Evolutionary conservation across 2,888 invertebrate genomes (phyloP).

Genomic region (Zelleria hepariella): DNA sequence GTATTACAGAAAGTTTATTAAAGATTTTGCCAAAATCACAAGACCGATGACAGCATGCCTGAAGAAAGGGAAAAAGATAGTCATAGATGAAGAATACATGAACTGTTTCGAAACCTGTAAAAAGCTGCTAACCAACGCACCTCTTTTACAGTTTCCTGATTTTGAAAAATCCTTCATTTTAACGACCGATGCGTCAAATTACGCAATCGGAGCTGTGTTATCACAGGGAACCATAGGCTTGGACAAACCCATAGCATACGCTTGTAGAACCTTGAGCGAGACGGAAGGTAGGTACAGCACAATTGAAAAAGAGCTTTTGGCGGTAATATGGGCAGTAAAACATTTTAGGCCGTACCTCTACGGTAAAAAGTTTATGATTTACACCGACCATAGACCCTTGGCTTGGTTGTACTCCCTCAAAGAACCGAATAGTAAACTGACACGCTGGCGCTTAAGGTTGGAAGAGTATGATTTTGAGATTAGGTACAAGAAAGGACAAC

Average conservation of each 20-base stretch:
- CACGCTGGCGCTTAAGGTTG: constrained; percentile 10
- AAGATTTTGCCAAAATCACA: constrained; percentile 19
- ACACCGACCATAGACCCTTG: constrained; percentile 10
- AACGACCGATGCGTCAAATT: constrained; percentile 3
- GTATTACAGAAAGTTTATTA: too few relatives aligned
- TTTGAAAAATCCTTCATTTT: constrained; percentile 17
- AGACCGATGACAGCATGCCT: constrained; percentile 21
- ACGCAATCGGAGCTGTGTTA: constrained; percentile 1
- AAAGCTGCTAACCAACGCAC: constrained; percentile 22
- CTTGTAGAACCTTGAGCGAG: constrained; percentile 5
- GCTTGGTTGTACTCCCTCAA: constrained; percentile 10
- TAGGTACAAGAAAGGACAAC: constrained; percentile 15
- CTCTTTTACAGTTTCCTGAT: constrained; percentile 32
- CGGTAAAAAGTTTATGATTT: constrained; percentile 5
- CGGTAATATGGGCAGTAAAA: constrained; percentile 7
- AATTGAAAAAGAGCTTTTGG: constrained; percentile 7
- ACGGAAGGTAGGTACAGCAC: constrained; percentile 1
- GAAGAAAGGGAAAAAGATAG: constrained; percentile 17
- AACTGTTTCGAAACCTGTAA: constrained; percentile 20
- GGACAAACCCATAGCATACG: constrained; percentile 6
- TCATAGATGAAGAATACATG: constrained; percentile 13
- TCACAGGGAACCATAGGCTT: constrained; percentile 13
- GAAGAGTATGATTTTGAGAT: constrained; percentile 14
- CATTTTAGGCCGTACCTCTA: constrained; percentile 5
- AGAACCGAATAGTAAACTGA: constrained; percentile 2